phyloP scores from a whole-genome alignment of 2,888 invertebrate species.

The Aphodius sticticus region DNA sequence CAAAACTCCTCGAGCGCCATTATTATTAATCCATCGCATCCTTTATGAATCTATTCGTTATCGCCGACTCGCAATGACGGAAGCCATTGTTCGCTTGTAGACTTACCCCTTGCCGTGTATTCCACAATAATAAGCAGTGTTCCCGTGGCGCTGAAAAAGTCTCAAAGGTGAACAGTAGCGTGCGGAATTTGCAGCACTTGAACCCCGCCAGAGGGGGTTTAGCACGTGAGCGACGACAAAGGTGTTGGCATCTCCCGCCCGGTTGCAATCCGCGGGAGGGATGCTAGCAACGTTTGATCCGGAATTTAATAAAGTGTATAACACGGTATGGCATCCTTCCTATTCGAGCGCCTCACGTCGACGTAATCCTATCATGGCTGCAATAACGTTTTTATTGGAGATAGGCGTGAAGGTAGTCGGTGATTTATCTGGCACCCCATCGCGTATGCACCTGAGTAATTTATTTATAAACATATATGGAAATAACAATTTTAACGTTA shows the following conservation, averaged over 20 bases:
- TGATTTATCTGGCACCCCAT: neutral
- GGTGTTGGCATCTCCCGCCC: conserved; percentile 47
- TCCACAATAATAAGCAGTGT: conserved; percentile 16
- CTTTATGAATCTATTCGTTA: conserved; percentile 4
- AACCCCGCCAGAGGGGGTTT: conserved; percentile 41
- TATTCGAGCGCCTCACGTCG: neutral
- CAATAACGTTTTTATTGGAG: neutral
- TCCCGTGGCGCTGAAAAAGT: conserved; percentile 13
- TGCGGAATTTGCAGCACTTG: conserved; percentile 48
- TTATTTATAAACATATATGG: neutral
- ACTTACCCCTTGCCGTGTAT: neutral
- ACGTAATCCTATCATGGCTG: neutral
- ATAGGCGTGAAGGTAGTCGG: neutral
- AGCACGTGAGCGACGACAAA: conserved; percentile 50
- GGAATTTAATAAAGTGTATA: conserved; percentile 43
- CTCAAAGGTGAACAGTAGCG: conserved; percentile 40
- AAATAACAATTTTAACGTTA: too few relatives aligned
- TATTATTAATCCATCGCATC: neutral
- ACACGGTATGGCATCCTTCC: neutral
- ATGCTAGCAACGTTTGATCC: conserved; percentile 45
- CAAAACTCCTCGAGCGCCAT: neutral
- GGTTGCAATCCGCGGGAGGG: conserved; percentile 43
- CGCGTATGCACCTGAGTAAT: neutral
- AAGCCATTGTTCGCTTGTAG: neutral
- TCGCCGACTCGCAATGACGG: neutral